These are phyloP conservation scores for Gari tellinella DNA, from an alignment of 2,888 invertebrate genomes.

Conservation along the genomic window DNA sequence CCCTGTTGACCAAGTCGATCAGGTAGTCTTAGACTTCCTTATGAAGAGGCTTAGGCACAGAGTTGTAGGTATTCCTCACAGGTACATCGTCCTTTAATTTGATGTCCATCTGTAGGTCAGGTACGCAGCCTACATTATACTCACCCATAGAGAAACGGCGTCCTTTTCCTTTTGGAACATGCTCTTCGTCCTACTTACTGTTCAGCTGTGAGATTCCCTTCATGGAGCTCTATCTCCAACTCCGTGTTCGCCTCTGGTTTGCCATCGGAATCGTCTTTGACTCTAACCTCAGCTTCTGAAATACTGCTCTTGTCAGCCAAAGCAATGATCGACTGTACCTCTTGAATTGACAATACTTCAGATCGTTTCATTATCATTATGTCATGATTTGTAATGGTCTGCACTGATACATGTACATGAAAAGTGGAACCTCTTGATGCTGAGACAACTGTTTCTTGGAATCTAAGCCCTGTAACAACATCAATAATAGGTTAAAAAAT, in stretches of 20 bases:
- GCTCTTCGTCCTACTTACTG: constrained; percentile 26
- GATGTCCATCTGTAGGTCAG: constrained; percentile 49
- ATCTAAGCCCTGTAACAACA: constrained; percentile 5
- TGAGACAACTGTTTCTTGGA: constrained; percentile 13
- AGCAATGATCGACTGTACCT: neutral
- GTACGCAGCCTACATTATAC: constrained; percentile 48
- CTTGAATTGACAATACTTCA: neutral
- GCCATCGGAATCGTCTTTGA: neutral
- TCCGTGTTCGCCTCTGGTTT: neutral
- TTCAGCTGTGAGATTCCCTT: constrained; percentile 24
- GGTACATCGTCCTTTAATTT: constrained; percentile 47
- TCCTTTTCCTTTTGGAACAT: constrained; percentile 43
- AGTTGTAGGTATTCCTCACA: constrained; percentile 44
- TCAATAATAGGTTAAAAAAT: neutral
- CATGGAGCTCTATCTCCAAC: neutral
- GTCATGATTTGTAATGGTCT: constrained; percentile 3
- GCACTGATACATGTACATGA: neutral
- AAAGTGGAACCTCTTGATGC: constrained; percentile 1
- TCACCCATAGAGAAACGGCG: constrained; percentile 45
- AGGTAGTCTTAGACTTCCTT: constrained; percentile 62
- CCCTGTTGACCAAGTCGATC: constrained; percentile 33
- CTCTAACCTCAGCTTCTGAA: neutral
- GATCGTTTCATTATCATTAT: neutral
- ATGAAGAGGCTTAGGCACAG: constrained; percentile 52
- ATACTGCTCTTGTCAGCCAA: neutral